A percentile compares a stretch with the other conserved stretches of the same genome.
phyloP scores from a whole-genome alignment of 2,888 invertebrate genomes.

The Vesta saturnalis region DNA sequence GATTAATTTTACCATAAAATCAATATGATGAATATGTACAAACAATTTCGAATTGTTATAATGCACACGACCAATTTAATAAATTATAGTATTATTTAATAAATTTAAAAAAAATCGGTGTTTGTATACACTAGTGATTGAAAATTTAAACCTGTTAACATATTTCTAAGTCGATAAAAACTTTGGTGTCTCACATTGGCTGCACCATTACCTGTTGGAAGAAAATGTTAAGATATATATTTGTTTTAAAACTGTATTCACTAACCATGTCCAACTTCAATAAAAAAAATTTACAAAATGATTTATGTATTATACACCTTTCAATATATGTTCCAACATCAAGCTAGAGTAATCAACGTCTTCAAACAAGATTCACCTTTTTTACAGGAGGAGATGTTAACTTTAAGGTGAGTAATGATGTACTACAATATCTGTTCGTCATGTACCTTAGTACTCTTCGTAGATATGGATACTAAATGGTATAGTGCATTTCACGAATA shows the following conservation, averaged over 20 bases:
- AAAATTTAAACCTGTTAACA: slow-evolving; percentile 29
- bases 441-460: no score
- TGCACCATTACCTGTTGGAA: slow-evolving; percentile 34
- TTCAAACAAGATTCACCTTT: no score
- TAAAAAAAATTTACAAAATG: slow-evolving; percentile 25
- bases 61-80: slow-evolving; percentile 48
- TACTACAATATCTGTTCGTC: no score
- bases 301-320: neutral
- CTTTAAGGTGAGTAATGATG: no score
- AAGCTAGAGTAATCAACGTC: no score
- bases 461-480: no score
- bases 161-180: slow-evolving; percentile 29
- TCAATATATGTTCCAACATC: no score
- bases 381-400: no score
- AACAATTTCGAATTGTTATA: slow-evolving; percentile 48
- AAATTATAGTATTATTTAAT: slow-evolving; percentile 42
- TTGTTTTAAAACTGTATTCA: slow-evolving; percentile 35
- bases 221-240: slow-evolving; percentile 25
- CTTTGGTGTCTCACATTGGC: slow-evolving; percentile 27
- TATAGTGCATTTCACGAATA: no score
- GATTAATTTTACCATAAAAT: slow-evolving; percentile 14
- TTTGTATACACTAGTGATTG: slow-evolving; percentile 25
- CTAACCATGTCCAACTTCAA: slow-evolving; percentile 35
- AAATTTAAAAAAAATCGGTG: slow-evolving; percentile 19
- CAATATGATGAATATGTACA: slow-evolving; percentile 29